Conservation (phyloP, 2,113 vertebrate species). For the Cheirogaleus medius region DNA sequence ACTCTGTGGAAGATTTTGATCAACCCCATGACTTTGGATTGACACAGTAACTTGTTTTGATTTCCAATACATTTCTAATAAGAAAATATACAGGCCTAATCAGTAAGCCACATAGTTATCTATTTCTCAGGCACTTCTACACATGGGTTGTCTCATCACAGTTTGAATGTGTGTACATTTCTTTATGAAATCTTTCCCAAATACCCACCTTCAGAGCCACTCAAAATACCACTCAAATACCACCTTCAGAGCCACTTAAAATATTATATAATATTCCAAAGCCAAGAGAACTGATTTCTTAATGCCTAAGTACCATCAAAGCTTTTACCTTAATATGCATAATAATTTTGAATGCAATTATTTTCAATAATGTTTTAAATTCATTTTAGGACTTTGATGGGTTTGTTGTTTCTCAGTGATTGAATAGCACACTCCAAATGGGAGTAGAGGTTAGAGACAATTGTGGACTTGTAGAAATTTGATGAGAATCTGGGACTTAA, state of each 20-base stretch:
- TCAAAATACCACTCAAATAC: slow-evolving; percentile 38
- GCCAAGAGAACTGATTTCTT: not conserved
- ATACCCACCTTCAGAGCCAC: not conserved
- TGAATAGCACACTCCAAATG: not conserved
- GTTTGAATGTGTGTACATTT: not conserved
- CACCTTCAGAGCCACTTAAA: not conserved
- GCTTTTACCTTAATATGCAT: not conserved
- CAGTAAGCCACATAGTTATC: not conserved
- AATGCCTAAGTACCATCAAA: not conserved
- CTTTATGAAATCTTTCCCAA: not conserved
- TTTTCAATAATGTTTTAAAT: not conserved
- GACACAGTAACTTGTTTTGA: not conserved
- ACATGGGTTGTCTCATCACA: not conserved
- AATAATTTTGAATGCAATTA: not conserved
- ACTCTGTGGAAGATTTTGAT: not conserved
- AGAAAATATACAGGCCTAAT: not conserved
- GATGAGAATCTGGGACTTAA: not conserved
- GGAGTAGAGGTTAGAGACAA: not conserved
- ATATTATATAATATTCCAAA: slow-evolving; percentile 5
- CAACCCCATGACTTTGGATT: not conserved
- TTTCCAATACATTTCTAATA: not conserved
- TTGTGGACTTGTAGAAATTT: not conserved
- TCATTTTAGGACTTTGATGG: not conserved
- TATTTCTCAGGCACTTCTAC: not conserved
- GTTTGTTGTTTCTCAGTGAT: not conserved